Conservation (phyloP, 2,888 invertebrate genomes). For the Monochamus alternatus region DNA sequence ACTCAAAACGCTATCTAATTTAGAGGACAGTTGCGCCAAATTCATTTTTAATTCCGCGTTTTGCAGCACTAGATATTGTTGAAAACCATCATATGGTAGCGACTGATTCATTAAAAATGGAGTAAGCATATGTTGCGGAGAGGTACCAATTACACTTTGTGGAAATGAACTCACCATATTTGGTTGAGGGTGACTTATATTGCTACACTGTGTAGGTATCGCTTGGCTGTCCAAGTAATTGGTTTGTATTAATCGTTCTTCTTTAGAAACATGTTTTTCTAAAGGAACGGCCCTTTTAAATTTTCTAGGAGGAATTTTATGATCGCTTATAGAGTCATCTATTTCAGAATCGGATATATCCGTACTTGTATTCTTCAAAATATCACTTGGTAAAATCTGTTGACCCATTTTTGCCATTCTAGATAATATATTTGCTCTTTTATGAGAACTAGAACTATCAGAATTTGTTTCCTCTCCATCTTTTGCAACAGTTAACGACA, state of each 20-base stretch:
- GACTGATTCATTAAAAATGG: constrained; percentile 46
- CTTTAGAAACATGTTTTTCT: constrained; percentile 25
- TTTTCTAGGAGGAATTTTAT: constrained; percentile 47
- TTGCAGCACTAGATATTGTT: constrained; percentile 74
- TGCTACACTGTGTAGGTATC: constrained; percentile 5
- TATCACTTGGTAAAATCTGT: constrained; percentile 67
- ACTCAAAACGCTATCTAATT: constrained; percentile 75
- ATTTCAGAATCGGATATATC: constrained; percentile 58
- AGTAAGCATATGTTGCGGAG: background rate
- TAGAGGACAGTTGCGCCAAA: constrained; percentile 77
- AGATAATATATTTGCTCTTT: constrained; percentile 72
- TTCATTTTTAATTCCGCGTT: constrained; percentile 80
- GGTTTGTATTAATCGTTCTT: constrained; percentile 13
- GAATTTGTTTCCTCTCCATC: constrained; percentile 40
- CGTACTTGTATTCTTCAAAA: constrained; percentile 44
- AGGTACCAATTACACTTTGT: constrained; percentile 13
- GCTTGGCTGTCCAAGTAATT: constrained; percentile 20
- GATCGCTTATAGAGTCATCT: constrained; percentile 46
- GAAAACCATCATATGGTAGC: constrained; percentile 69
- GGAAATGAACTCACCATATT: background rate
- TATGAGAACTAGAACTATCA: constrained; percentile 55
- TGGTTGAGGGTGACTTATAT: constrained; percentile 3
- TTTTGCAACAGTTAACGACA: constrained; percentile 9
- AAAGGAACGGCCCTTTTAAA: constrained; percentile 33
- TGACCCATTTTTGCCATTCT: constrained; percentile 77